Percentiles rank a stretch among this genome's conserved stretches.
Evolutionary conservation across 2,888 invertebrate genomes (phyloP).

Genomic region (Siphlonurus alternatus): DNA sequence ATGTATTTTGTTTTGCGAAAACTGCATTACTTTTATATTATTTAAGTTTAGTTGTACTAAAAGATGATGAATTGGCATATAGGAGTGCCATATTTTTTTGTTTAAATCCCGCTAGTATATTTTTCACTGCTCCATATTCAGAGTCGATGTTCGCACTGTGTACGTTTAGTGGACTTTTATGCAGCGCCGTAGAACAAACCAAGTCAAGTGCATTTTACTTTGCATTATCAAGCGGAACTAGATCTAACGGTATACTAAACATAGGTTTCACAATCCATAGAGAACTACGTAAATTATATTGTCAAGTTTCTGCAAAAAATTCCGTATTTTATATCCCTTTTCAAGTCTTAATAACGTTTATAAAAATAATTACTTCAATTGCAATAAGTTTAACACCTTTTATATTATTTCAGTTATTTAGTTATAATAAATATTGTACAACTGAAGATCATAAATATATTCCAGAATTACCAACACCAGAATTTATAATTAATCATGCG

Average conservation of each 20-base stretch:
- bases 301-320: slow-evolving; percentile 21
- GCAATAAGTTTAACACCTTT: slow-evolving; percentile 20
- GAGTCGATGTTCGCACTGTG: slow-evolving; percentile 73
- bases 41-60: slow-evolving; percentile 46
- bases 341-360: slow-evolving; percentile 26
- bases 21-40: slow-evolving; percentile 53
- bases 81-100: slow-evolving; percentile 58
- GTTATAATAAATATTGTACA: slow-evolving; percentile 51
- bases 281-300: slow-evolving; percentile 29
- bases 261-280: slow-evolving; percentile 57
- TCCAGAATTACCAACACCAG: slow-evolving; percentile 38
- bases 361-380: slow-evolving; percentile 8
- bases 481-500: slow-evolving; percentile 36
- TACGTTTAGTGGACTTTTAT: slow-evolving; percentile 59
- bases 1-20: slow-evolving; percentile 51
- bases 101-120: slow-evolving; percentile 89
- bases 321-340: slow-evolving; percentile 9
- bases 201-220: slow-evolving; percentile 16
- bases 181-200: slow-evolving; percentile 33
- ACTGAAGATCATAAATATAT: slow-evolving; percentile 33
- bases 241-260: slow-evolving; percentile 73
- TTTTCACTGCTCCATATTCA: slow-evolving; percentile 86
- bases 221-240: slow-evolving; percentile 47
- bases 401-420: slow-evolving; percentile 48
- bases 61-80: slow-evolving; percentile 45